Conservation (phyloP, 2,888 invertebrate genomes). For the Rhaphigaster nebulosa region DNA sequence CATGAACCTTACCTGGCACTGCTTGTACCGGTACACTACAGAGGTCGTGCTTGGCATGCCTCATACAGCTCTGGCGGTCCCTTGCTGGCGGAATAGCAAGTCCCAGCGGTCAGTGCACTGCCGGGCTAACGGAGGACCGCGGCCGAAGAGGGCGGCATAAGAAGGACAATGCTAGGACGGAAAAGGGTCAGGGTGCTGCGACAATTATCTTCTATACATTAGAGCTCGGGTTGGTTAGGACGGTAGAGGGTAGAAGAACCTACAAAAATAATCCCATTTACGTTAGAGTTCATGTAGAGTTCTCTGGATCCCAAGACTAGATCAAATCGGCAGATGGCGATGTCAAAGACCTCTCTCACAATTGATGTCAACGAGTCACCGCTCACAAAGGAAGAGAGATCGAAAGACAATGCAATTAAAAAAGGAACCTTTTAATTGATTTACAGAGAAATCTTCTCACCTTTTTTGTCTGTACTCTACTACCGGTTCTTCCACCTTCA, state of each 20-base stretch:
- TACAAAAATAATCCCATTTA: too few species aligned
- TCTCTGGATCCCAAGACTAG: neutral
- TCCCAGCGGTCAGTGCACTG: neutral
- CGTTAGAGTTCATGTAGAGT: too few species aligned
- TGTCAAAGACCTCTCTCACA: neutral
- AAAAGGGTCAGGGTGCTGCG: too few species aligned
- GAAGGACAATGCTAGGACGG: too few species aligned
- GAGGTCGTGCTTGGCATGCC: neutral
- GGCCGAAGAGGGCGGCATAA: too few species aligned
- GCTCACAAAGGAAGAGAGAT: conserved; percentile 1
- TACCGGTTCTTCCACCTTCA: neutral
- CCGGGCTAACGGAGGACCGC: neutral
- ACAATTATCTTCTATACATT: too few species aligned
- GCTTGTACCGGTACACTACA: neutral
- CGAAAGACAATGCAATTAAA: neutral
- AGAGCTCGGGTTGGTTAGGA: too few species aligned
- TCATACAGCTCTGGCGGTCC: neutral
- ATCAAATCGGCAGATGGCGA: neutral
- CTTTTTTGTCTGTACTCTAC: neutral
- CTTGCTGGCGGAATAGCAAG: neutral
- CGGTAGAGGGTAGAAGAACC: too few species aligned
- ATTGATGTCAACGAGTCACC: neutral
- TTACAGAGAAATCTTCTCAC: neutral
- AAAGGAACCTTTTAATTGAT: neutral
- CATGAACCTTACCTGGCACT: too few species aligned